Percentiles rank a stretch among this genome's conserved stretches.
phyloP scores from a whole-genome alignment of 2,113 vertebrate genomes.

The Aegotheles bennettii region DNA sequence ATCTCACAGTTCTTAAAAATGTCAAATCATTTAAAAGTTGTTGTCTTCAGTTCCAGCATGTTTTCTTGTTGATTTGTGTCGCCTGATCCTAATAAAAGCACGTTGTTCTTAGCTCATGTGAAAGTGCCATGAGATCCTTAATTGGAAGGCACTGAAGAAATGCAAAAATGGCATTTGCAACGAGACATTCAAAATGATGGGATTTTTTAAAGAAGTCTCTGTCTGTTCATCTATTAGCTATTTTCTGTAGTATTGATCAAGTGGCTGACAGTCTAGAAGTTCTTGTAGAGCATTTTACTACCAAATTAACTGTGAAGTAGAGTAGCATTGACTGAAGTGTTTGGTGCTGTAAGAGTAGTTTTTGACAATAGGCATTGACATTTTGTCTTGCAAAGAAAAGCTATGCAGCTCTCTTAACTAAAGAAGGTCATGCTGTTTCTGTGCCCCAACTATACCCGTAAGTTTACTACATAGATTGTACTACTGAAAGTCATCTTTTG shows the following conservation, averaged over 20 bases:
- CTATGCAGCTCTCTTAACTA: conserved; percentile 39
- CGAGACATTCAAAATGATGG: not conserved
- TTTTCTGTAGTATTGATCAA: conserved; percentile 17
- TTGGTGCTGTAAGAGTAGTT: conserved; percentile 55
- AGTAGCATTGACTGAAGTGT: conserved; percentile 61
- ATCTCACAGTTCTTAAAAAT: not conserved
- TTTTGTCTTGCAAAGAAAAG: conserved; percentile 49
- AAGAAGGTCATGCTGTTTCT: not conserved
- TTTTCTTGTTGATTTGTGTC: conserved; percentile 25
- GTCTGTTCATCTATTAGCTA: not conserved
- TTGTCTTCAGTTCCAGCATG: conserved; percentile 5
- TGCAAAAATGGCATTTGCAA: not conserved
- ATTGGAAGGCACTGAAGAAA: conserved; percentile 22
- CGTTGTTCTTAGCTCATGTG: not conserved
- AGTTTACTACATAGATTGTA: conserved; percentile 46
- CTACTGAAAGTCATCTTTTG: conserved; percentile 66
- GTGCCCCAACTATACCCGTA: not conserved
- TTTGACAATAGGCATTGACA: conserved; percentile 51
- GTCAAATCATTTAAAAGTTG: not conserved
- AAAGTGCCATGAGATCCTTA: conserved; percentile 33
- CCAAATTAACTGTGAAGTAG: conserved; percentile 66
- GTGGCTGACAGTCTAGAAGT: conserved; percentile 38
- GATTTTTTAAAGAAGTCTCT: not conserved
- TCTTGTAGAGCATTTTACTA: conserved; percentile 48
- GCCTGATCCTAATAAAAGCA: not conserved